These are phyloP conservation scores for Pycnomerus fuliginosus DNA, from an alignment of 2,888 invertebrate genomes.

Conservation along the genomic window DNA sequence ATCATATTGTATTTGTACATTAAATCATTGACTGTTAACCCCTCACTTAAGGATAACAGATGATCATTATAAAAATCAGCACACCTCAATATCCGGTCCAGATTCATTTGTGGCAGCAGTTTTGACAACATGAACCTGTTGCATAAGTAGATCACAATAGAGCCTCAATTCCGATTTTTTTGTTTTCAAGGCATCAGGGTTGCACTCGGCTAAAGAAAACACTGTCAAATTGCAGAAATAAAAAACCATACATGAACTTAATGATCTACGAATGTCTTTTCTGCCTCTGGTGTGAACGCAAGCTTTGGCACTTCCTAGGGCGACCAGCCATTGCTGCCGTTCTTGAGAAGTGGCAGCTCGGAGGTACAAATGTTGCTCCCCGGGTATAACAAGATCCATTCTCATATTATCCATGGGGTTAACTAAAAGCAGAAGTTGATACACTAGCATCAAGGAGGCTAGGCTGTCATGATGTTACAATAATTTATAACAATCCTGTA, in stretches of 20 bases:
- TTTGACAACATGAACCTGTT: conserved; percentile 77
- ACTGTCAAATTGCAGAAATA: background rate
- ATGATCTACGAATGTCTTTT: too few relatives aligned
- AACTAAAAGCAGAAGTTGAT: conserved; percentile 56
- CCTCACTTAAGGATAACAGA: too few relatives aligned
- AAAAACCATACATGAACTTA: too few relatives aligned
- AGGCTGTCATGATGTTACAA: too few relatives aligned
- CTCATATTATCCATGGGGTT: conserved; percentile 70
- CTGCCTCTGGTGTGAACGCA: conserved; percentile 46
- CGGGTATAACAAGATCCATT: conserved; percentile 77
- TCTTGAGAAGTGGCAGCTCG: conserved; percentile 75
- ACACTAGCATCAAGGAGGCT: too few relatives aligned
- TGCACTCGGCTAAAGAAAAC: conserved; percentile 53
- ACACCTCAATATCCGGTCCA: conserved; percentile 62
- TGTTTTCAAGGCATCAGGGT: conserved; percentile 63
- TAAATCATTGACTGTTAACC: too few relatives aligned
- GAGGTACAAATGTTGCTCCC: conserved; percentile 79
- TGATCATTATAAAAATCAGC: conserved; percentile 18
- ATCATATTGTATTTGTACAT: too few relatives aligned
- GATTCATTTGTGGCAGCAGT: conserved; percentile 55
- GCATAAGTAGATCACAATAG: conserved; percentile 81
- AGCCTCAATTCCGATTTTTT: conserved; percentile 77
- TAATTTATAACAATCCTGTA: conserved; percentile 5
- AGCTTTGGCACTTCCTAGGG: conserved; percentile 77
- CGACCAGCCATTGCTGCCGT: conserved; percentile 79